A percentile compares a stretch with the other conserved stretches of the same genome.
These are phyloP conservation scores for honey bee (Apis mellifera) DNA, from an alignment of 1,140 invertebrate species.

Conservation along the genomic window Amel_HAv3.1 CM009942.2:8556501-8557000, in stretches of 20 bases:
- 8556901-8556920: slow-evolving; percentile 5
- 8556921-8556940: background rate
- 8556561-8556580: too few species aligned
- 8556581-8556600: too few species aligned
- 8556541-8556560: background rate
- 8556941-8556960: background rate
- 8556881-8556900: background rate
- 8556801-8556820: slow-evolving; percentile 44
- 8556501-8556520: background rate
- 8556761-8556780: background rate
- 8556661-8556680: background rate
- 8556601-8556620: too few species aligned
- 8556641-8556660: slow-evolving; percentile 17
- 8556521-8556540: slow-evolving; percentile 2
- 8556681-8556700: background rate
- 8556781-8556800: slow-evolving; percentile 37
- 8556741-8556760: slow-evolving; percentile 41
- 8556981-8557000: slow-evolving; percentile 6
- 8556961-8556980: background rate
- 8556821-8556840: slow-evolving; percentile 11
- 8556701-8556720: slow-evolving; percentile 3
- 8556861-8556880: slow-evolving; percentile 1
- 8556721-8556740: slow-evolving; percentile 21
- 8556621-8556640: background rate
- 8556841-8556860: background rate